Evolutionary conservation across 2,888 invertebrate genomes (phyloP), one percentile per base, ranked within the genome.

Genomic region (Julus scandinavius): DNA sequence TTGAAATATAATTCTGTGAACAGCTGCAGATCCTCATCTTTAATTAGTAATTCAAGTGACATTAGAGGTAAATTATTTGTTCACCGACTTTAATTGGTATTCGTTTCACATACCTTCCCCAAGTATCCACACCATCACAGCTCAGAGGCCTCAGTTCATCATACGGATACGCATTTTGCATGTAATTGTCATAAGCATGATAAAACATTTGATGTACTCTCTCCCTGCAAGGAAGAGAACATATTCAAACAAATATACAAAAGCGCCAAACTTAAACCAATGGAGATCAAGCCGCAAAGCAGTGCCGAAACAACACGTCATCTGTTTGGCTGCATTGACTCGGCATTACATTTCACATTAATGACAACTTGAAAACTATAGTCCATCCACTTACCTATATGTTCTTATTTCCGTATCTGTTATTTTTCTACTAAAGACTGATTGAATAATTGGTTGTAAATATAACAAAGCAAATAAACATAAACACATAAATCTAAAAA

Each of bases 181-280:
- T 94, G 92, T 99, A 99, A 90, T 98, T 97, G 90, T 99, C 96
- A 92, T 99, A 99, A 0, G 99, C 99, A 94, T 99, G 98, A 91
- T 98, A 96, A 92, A 99, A 99, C 98, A 99, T 99, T 89, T 95
- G 94, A 49, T 95, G 94, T 0, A 98, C 98, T 93, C 98, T 97
- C 91, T 98, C 96, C 90, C 98, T 94, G 91, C 87, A 92, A 91
- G 87, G 89, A 49, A 15, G 9, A 15, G 38, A 2, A 41, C 20
- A 84, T 6, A 41, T n/a, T 84, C n/a, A 84, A 45, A 41, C 38
- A 84, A 84, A 40, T 15, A 84, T 45, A 84, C 7, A 11, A 13
- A 54, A 83, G 83, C 45, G 84, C 15, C 40, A 84, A 41, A 84
- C 15, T 84, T 20, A n/a, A 29, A 45, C 15, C 84, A 38, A 41